Evolutionary conservation across 2,888 invertebrate genomes (phyloP).

Genomic region (Metalampra italica): DNA sequence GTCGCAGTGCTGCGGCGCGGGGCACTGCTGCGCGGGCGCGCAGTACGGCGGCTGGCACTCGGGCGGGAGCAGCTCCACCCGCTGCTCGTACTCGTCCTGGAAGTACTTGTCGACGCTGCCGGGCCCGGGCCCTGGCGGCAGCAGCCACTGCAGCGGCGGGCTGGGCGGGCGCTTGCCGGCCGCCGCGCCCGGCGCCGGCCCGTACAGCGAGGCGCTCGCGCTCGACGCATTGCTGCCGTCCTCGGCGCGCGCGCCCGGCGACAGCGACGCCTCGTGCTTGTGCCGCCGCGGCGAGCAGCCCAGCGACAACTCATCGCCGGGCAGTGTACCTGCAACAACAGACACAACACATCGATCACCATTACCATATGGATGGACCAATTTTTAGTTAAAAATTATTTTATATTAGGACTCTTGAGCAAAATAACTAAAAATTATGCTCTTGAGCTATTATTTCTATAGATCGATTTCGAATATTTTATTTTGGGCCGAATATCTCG

Average conservation of each 20-base stretch:
- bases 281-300: constrained; percentile 77
- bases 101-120: constrained; percentile 80
- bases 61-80: constrained; percentile 74
- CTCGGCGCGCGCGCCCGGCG: constrained; percentile 85
- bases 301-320: constrained; percentile 87
- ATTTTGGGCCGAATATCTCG: too few species aligned
- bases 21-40: constrained; percentile 60
- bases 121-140: constrained; percentile 84
- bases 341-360: background rate
- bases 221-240: constrained; percentile 85
- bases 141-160: constrained; percentile 83
- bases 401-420: too few species aligned
- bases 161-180: constrained; percentile 71
- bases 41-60: constrained; percentile 74
- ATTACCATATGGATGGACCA: too few species aligned
- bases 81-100: constrained; percentile 84
- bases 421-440: too few species aligned
- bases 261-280: constrained; percentile 82
- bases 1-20: constrained; percentile 77
- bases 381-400: too few species aligned
- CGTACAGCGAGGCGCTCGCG: constrained; percentile 80
- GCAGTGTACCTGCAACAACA: constrained; percentile 84
- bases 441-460: too few species aligned
- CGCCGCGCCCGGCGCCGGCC: constrained; percentile 65
- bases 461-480: too few species aligned